These are phyloP conservation scores for Prinia subflava DNA, from an alignment of 2,113 vertebrate species.

Conservation along the genomic window DNA sequence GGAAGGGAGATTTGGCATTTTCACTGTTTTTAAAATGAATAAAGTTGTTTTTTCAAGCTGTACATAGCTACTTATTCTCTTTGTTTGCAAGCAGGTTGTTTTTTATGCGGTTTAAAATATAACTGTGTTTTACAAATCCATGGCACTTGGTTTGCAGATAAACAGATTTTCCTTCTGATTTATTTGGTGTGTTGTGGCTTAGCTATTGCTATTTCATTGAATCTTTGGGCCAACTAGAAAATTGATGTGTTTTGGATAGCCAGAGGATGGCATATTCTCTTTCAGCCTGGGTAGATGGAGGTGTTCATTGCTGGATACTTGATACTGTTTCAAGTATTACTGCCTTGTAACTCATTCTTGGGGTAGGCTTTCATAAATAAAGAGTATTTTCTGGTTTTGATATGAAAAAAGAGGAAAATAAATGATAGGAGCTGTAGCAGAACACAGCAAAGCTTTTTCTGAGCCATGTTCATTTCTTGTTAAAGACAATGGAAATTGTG, in stretches of 20 bases:
- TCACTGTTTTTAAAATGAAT: background rate
- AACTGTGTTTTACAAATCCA: background rate
- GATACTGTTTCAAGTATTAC: background rate
- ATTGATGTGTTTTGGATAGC: background rate
- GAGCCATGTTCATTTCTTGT: background rate
- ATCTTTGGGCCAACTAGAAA: constrained; percentile 1
- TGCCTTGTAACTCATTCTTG: background rate
- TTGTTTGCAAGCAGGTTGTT: background rate
- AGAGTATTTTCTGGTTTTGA: background rate
- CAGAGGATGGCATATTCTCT: background rate
- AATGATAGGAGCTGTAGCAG: background rate
- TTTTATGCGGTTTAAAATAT: background rate
- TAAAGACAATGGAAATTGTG: background rate
- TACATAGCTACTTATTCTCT: background rate
- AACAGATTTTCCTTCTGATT: background rate
- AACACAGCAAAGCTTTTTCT: background rate
- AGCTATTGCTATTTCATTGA: background rate
- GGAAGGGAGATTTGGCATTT: background rate
- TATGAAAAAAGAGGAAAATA: background rate
- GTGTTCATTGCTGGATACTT: background rate
- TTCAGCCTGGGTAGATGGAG: background rate
- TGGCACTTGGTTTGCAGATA: background rate
- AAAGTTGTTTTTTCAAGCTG: background rate
- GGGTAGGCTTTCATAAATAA: background rate
- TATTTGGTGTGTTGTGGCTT: background rate